These are phyloP conservation scores for Luperina nickerlii DNA, from an alignment of 2,888 invertebrate genomes.

Conservation along the genomic window DNA sequence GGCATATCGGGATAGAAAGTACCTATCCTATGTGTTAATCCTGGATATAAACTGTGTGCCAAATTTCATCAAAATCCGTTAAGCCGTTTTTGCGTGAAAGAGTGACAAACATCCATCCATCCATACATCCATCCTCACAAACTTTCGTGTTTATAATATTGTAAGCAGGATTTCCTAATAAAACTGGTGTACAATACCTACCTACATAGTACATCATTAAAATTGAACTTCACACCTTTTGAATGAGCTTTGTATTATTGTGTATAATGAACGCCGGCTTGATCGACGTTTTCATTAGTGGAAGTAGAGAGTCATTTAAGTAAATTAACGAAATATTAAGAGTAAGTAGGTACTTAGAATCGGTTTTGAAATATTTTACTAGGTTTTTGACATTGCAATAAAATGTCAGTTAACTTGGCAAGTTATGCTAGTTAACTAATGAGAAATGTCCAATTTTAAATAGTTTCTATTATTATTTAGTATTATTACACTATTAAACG, in stretches of 20 bases:
- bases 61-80: no score
- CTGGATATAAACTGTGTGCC: no score
- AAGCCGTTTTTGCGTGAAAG: no score
- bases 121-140: no score
- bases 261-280: neutral
- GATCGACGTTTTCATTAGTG: slow-evolving; percentile 20
- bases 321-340: slow-evolving; percentile 32
- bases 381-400: neutral
- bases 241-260: neutral
- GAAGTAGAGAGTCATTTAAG: slow-evolving; percentile 32
- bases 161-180: neutral
- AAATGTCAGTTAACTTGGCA: neutral
- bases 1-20: no score
- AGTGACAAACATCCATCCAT: no score
- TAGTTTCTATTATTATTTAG: neutral
- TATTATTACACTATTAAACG: neutral
- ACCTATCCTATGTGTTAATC: no score
- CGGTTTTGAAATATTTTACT: neutral
- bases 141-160: no score
- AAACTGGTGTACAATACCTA: neutral
- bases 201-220: slow-evolving; percentile 8
- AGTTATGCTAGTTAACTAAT: neutral
- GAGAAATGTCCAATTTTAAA: neutral
- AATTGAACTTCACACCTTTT: slow-evolving; percentile 1
- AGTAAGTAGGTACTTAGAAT: slow-evolving; percentile 16